These are phyloP conservation scores for Pristionchus mayeri DNA, from an alignment of 2,888 invertebrate species.

Conservation along the genomic window DNA sequence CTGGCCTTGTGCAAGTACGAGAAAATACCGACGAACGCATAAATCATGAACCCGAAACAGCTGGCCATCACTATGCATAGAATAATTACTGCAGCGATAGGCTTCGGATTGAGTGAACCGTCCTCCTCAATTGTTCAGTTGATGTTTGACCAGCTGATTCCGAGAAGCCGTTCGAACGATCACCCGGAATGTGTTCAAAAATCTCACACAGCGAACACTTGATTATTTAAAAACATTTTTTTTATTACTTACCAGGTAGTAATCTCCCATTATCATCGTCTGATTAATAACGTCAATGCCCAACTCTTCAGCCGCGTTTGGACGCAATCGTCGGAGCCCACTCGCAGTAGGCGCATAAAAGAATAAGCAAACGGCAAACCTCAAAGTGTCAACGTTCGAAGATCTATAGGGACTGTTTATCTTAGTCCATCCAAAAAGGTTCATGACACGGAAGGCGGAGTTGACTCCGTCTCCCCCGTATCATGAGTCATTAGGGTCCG, in stretches of 20 bases:
- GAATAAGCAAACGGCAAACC: neutral
- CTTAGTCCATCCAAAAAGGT: too few relatives aligned
- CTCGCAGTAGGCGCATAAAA: neutral
- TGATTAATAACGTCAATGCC: neutral
- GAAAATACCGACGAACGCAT: neutral
- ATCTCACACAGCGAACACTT: neutral
- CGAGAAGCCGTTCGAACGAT: neutral
- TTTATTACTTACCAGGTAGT: neutral
- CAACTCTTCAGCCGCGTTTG: neutral
- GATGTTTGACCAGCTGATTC: neutral
- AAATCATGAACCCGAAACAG: constrained; percentile 13
- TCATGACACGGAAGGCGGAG: too few relatives aligned
- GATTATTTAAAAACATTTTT: too few relatives aligned
- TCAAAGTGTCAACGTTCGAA: neutral
- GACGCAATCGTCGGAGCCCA: neutral
- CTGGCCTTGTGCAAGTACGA: neutral
- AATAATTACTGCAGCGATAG: neutral
- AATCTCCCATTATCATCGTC: constrained; percentile 28
- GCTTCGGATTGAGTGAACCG: neutral
- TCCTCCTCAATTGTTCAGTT: neutral
- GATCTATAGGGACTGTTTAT: too few relatives aligned
- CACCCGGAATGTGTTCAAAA: neutral
- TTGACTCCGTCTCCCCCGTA: too few relatives aligned
- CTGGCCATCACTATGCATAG: neutral
- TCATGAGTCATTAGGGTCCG: too few relatives aligned